These are phyloP conservation scores for Siniperca chuatsi DNA, from an alignment of 2,113 vertebrate species.

Conservation along the genomic window DNA sequence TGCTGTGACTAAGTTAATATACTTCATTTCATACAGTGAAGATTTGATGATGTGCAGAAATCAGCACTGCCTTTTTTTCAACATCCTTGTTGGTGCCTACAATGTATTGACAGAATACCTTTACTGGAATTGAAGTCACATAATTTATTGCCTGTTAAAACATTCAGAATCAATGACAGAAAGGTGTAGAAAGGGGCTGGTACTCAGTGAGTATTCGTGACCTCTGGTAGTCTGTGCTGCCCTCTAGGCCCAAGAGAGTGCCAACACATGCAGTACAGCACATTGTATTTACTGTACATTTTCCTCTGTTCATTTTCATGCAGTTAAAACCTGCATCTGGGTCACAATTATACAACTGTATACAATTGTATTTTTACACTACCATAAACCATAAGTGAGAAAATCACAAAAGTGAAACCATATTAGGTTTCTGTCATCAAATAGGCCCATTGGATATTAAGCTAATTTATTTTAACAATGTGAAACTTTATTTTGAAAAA, in stretches of 20 bases:
- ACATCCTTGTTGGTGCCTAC: not conserved
- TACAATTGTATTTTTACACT: not conserved
- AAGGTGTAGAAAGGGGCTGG: not conserved
- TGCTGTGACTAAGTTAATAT: not conserved
- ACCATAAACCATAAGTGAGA: not conserved
- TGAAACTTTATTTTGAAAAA: not conserved
- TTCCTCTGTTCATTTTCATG: not conserved
- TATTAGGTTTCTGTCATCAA: not conserved
- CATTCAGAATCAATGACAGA: not conserved
- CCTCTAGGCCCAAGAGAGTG: constrained; percentile 32
- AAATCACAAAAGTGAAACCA: not conserved
- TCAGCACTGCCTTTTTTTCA: not conserved
- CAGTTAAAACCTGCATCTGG: not conserved
- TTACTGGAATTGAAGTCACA: not conserved
- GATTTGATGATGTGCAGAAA: not conserved
- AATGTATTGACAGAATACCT: not conserved
- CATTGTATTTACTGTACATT: not conserved
- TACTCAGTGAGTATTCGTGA: not conserved
- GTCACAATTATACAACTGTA: not conserved
- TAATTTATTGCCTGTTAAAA: not conserved
- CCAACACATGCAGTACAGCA: not conserved
- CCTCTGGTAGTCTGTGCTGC: constrained; percentile 40
- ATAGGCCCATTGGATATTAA: not conserved
- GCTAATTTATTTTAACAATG: not conserved
- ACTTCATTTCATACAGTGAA: not conserved